Evolutionary conservation across 1,140 invertebrate species (phyloP), one percentile per base, ranked within the genome.

Genomic region (Drosophila repleta): DNA sequence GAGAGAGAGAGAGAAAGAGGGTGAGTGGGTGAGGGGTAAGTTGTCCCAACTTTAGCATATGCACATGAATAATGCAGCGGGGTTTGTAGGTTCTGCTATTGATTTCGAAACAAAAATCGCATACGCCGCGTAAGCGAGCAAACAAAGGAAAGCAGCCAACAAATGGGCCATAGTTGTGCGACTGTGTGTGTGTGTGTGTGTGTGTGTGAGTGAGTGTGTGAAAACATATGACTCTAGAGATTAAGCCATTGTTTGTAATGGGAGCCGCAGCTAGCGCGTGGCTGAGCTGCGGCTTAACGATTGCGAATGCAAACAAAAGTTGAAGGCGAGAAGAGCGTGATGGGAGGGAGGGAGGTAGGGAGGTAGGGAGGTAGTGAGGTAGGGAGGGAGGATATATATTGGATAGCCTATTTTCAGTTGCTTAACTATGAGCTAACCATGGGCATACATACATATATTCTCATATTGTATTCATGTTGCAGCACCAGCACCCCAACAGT

Each of bases 201-300:
- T 45, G 62, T 43, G 29, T 64, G n/a, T 52, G 45, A 49, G 49
- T 45, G 39, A 46, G 32, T 52, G 53, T 57, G 55, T 64, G 60
- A 55, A 29, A 71, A 80, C 79, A 84, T 89, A 89, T 89, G 85
- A 90, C 84, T 84, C 84, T 75, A 57, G 85, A 90, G 83, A 88
- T 88, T 88, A 88, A 90, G 85, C 80, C 64, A 85, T 89, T 89
- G 85, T 90, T 88, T 81, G 74, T 61, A 79, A 77, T 77, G 69
- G 72, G 48, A 71, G 63, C 73, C 71, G 63, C 63, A 82, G 64
- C 45, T 55, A 78, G 63, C 56, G 76, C 63, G 75, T 75, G 69
- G 71, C 75, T 88, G 75, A 88, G 76, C 72, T 72, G 74, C 75
- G 79, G 82, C 69, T 85, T 89, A 88, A 80, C 75, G 62, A 63